phyloP scores from a whole-genome alignment of 2,113 vertebrate genomes.

The Myrmecobius fasciatus region DNA sequence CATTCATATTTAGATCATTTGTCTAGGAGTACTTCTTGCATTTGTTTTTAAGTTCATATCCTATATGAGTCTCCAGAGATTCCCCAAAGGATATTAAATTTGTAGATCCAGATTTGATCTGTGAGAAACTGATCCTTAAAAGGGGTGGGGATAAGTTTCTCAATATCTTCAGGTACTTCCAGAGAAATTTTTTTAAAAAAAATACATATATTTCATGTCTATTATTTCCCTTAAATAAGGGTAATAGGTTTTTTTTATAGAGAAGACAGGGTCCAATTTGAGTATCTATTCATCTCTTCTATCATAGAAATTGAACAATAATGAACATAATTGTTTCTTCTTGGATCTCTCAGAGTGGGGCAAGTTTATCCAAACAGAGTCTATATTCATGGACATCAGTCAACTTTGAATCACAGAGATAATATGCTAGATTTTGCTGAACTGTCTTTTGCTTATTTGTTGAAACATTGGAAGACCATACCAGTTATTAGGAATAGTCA shows the following conservation, averaged over 20 bases:
- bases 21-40: neutral
- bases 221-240: neutral
- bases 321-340: neutral
- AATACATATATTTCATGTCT: neutral
- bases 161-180: neutral
- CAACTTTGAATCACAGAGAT: neutral
- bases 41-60: neutral
- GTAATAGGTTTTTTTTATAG: neutral
- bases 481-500: neutral
- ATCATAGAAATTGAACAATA: neutral
- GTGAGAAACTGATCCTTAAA: neutral
- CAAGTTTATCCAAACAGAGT: neutral
- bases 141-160: neutral
- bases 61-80: neutral
- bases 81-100: neutral
- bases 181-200: neutral
- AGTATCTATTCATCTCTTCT: neutral
- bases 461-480: neutral
- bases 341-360: neutral
- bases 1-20: neutral
- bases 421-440: neutral
- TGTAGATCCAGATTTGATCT: neutral
- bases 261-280: neutral
- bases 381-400: neutral
- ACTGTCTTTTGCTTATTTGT: neutral